Evolutionary conservation across 2,113 vertebrate genomes (phyloP).

Genomic region (Phrynosoma platyrhinos): DNA sequence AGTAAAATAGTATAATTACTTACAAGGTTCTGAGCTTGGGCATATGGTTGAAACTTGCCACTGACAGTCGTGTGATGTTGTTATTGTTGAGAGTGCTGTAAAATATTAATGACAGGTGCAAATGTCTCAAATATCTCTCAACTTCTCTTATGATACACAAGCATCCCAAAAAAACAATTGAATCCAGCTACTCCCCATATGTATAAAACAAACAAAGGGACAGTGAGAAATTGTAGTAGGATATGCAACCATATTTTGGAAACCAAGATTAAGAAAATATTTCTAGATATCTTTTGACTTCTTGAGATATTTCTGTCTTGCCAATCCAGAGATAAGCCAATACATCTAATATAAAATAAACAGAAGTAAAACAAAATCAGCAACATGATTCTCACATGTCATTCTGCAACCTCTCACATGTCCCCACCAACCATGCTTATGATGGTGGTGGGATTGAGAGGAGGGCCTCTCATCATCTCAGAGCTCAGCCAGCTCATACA

Average conservation of each 20-base stretch:
- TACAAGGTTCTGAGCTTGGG: slow-evolving; percentile 98
- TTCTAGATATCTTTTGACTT: background rate
- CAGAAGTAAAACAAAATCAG: background rate
- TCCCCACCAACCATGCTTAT: no score
- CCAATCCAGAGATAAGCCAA: background rate
- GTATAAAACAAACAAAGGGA: background rate
- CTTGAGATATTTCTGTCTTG: fast-evolving
- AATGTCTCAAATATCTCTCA: slow-evolving; percentile 4
- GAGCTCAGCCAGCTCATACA: no score
- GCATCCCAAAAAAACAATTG: background rate
- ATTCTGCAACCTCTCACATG: background rate
- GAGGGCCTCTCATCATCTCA: no score
- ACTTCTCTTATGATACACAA: background rate
- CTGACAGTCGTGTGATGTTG: slow-evolving; percentile 96
- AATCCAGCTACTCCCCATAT: background rate
- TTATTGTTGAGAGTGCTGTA: slow-evolving; percentile 98
- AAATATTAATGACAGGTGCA: slow-evolving; percentile 59
- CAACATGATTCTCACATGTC: background rate
- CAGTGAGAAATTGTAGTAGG: background rate
- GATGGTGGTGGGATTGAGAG: no score
- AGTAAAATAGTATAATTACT: slow-evolving; percentile 74
- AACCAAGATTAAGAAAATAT: background rate
- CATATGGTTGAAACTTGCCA: slow-evolving; percentile 99
- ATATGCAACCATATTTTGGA: background rate
- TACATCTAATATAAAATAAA: background rate